These are phyloP conservation scores for Cecropterus lyciades DNA, from an alignment of 1,140 invertebrate genomes.

Conservation along the genomic window DNA sequence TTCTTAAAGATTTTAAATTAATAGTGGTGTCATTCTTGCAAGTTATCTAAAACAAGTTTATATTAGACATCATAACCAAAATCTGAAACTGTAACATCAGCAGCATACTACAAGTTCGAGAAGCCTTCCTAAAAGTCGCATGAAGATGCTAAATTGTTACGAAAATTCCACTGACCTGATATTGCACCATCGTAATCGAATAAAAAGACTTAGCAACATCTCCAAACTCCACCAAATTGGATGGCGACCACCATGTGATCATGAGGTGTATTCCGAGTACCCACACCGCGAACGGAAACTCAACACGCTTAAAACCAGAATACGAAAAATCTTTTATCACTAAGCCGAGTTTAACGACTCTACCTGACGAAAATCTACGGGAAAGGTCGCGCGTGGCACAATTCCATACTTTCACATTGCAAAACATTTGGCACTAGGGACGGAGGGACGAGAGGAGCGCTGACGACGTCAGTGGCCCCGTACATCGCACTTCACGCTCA, in stretches of 20 bases:
- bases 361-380: slow-evolving; percentile 62
- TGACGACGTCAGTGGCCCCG: slow-evolving; percentile 80
- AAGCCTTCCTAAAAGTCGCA: slow-evolving; percentile 30
- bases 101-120: slow-evolving; percentile 11
- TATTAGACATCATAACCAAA: background rate
- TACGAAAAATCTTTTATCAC: slow-evolving; percentile 51
- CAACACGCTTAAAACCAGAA: slow-evolving; percentile 58
- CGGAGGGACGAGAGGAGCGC: slow-evolving; percentile 73
- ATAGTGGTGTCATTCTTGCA: background rate
- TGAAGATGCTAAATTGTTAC: slow-evolving; percentile 44
- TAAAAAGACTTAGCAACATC: slow-evolving; percentile 47
- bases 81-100: background rate
- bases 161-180: slow-evolving; percentile 58
- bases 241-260: slow-evolving; percentile 49
- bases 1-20: background rate
- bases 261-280: slow-evolving; percentile 39
- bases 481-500: slow-evolving; percentile 73
- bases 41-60: background rate
- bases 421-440: slow-evolving; percentile 83
- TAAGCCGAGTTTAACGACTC: slow-evolving; percentile 37
- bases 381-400: slow-evolving; percentile 80
- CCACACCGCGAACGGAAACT: slow-evolving; percentile 48
- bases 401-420: slow-evolving; percentile 83
- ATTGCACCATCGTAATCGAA: slow-evolving; percentile 56
- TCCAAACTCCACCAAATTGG: slow-evolving; percentile 39